phyloP scores from a whole-genome alignment of 2,888 invertebrate species.

The Cheilosia urbana region DNA sequence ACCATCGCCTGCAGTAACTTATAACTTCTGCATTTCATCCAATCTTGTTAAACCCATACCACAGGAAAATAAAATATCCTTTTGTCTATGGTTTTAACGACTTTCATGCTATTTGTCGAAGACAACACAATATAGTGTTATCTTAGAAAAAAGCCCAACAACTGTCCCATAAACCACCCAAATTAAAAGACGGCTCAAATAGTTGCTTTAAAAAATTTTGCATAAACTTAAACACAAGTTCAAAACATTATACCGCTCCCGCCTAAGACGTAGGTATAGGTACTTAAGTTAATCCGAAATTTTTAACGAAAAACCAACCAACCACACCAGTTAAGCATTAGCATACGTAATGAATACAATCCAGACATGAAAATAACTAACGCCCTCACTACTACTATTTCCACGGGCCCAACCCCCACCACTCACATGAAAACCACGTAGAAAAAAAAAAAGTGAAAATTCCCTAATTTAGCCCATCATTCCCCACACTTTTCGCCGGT shows the following conservation, averaged over 20 bases:
- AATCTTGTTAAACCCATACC: no score
- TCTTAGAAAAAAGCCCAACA: not conserved
- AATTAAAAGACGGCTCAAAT: no score
- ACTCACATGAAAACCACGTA: not conserved
- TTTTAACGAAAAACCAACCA: constrained; percentile 2
- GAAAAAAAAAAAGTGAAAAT: not conserved
- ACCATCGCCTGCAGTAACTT: no score
- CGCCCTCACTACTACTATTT: not conserved
- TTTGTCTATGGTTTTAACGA: no score
- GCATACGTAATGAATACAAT: constrained; percentile 10
- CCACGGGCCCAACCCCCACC: not conserved
- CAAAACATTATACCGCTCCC: not conserved
- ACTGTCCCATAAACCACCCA: no score
- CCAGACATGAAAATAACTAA: constrained; percentile 29
- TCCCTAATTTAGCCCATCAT: constrained; percentile 16
- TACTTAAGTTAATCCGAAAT: not conserved
- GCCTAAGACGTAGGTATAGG: no score
- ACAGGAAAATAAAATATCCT: no score
- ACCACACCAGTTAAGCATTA: not conserved
- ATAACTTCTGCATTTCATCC: no score
- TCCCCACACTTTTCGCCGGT: not conserved
- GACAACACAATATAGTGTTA: no score
- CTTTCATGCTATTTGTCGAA: no score
- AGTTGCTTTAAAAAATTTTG: not conserved
- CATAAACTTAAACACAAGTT: not conserved